Percentiles rank a stretch among this genome's conserved stretches.
These are phyloP conservation scores for Amphiprion percula DNA, from an alignment of 2,113 vertebrate genomes.

Conservation along the genomic window DNA sequence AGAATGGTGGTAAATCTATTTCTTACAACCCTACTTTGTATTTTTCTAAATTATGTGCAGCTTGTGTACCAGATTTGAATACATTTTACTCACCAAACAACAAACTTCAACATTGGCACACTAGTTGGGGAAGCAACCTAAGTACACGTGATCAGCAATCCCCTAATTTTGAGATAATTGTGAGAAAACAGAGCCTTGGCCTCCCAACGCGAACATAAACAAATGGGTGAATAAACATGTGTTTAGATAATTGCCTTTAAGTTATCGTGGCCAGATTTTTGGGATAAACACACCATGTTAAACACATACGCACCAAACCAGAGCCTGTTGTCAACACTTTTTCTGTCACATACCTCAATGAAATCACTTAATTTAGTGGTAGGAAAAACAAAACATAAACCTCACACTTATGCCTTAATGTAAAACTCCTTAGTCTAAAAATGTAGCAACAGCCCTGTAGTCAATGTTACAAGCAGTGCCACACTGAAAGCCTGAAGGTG, in stretches of 20 bases:
- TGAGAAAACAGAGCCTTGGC: no score
- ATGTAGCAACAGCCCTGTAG: not conserved
- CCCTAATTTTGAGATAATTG: not conserved
- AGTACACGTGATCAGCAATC: constrained; percentile 1
- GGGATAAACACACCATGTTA: not conserved
- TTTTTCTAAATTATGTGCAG: no score
- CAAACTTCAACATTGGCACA: not conserved
- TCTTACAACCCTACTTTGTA: no score
- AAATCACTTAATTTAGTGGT: not conserved
- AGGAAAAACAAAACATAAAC: not conserved
- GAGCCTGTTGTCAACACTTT: not conserved
- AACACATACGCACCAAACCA: not conserved
- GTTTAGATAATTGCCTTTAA: constrained; percentile 20
- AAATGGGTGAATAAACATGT: constrained; percentile 9
- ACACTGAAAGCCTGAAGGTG: constrained; percentile 30
- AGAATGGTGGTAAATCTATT: no score
- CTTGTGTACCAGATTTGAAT: not conserved
- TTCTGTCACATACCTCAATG: no score
- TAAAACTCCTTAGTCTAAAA: not conserved
- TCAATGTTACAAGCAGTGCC: not conserved
- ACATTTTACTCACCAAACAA: not conserved
- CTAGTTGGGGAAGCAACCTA: not conserved
- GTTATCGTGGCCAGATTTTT: not conserved
- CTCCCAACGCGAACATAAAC: not conserved
- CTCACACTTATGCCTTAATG: not conserved